Percentiles rank a stretch among this genome's conserved stretches.
Evolutionary conservation across 2,888 invertebrate genomes (phyloP).

Genomic region (Julus scanicus): DNA sequence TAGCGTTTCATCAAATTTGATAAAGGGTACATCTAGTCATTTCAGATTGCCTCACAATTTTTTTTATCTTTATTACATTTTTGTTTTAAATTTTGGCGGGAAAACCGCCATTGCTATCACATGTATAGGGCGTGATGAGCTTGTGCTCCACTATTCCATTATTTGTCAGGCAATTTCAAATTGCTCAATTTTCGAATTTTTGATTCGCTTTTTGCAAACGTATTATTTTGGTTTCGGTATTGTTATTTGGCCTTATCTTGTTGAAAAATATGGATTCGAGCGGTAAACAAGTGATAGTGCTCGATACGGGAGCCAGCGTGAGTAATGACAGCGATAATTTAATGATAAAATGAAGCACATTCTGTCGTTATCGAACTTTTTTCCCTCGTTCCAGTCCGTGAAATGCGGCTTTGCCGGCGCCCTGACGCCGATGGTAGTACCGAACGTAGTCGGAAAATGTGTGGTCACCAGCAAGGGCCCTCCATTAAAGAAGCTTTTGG

Average conservation of each 20-base stretch:
- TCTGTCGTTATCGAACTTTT: not conserved
- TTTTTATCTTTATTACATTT: no score
- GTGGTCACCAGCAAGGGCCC: constrained; percentile 38
- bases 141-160: not conserved
- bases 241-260: not conserved
- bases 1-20: no score
- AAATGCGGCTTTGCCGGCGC: constrained; percentile 31
- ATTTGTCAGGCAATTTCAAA: not conserved
- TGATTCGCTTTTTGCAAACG: not conserved
- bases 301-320: constrained; percentile 36
- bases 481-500: constrained; percentile 18
- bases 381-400: constrained; percentile 4
- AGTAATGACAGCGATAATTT: not conserved
- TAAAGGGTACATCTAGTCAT: no score
- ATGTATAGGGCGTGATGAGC: not conserved
- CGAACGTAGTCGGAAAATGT: not conserved
- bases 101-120: not conserved
- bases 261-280: constrained; percentile 18
- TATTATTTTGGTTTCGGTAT: not conserved
- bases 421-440: not conserved
- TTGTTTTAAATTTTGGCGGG: no score
- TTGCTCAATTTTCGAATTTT: not conserved
- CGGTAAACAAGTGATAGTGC: constrained; percentile 32
- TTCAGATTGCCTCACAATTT: no score
- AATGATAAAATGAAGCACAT: not conserved